Percentiles rank a stretch among this genome's conserved stretches.
phyloP scores from a whole-genome alignment of 30 jellyfish, hydroid and myxozoan genomes.

The Hydractinia echinata region DNA sequence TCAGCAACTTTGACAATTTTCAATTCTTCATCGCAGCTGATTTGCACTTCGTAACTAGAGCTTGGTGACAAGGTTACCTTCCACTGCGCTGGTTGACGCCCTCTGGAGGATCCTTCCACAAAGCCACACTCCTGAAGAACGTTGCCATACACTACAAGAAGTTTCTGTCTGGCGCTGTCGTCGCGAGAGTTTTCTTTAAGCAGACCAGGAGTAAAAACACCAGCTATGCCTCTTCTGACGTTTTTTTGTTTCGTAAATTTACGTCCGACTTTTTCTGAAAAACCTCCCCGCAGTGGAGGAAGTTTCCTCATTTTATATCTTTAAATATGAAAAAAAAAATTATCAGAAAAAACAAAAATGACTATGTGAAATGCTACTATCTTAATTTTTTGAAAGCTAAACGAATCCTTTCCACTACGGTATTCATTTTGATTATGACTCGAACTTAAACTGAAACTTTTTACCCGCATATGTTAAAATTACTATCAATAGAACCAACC shows the following conservation, averaged over 20 bases:
- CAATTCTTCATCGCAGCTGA: constrained; percentile 36
- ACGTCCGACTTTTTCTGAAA: neutral
- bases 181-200: constrained; percentile 39
- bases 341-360: neutral
- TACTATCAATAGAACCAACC: too few species aligned
- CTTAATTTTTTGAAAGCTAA: too few species aligned
- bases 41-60: constrained; percentile 60
- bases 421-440: too few species aligned
- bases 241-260: neutral
- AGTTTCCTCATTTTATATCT: constrained; percentile 14
- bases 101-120: constrained; percentile 15
- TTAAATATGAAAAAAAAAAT: neutral
- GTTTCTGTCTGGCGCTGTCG: neutral
- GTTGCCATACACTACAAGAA: neutral
- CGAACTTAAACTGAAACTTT: too few species aligned
- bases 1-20: constrained; percentile 39
- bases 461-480: too few species aligned
- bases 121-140: constrained; percentile 24
- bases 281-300: constrained; percentile 22
- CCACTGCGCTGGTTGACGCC: constrained; percentile 47
- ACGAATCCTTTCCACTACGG: too few species aligned
- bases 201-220: constrained; percentile 57
- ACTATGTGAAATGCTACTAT: too few species aligned
- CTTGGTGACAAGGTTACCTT: constrained; percentile 54
- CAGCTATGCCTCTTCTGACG: constrained; percentile 27